Evolutionary conservation across 2,888 invertebrate species (phyloP).

Genomic region (Ectemnius cavifrons): DNA sequence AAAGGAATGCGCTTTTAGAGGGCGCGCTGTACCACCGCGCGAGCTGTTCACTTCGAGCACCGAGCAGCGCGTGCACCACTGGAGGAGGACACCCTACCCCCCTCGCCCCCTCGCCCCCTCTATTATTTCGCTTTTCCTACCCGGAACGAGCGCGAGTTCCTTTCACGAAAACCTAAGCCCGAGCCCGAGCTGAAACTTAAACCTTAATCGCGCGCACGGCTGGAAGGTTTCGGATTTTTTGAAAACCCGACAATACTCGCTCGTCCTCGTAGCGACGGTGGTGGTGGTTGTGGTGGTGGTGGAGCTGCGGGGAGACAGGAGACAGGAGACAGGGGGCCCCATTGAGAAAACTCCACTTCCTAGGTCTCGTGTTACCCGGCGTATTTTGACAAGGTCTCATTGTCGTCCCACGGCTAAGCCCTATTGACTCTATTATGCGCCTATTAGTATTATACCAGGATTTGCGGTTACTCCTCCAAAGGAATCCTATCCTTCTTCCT

Average conservation of each 20-base stretch:
- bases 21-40: not conserved
- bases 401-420: conserved; percentile 74
- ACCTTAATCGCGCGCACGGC: conserved; percentile 67
- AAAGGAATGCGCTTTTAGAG: too few relatives aligned
- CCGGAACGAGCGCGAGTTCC: not conserved
- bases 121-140: conserved; percentile 48
- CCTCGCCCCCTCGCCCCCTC: conserved; percentile 8
- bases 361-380: conserved; percentile 75
- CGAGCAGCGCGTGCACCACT: conserved; percentile 11
- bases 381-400: conserved; percentile 78
- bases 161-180: conserved; percentile 6
- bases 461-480: conserved; percentile 68
- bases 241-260: conserved; percentile 67
- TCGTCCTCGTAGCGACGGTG: conserved; percentile 26
- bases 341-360: conserved; percentile 77
- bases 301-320: conserved; percentile 32
- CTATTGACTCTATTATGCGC: conserved; percentile 77
- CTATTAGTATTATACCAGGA: conserved; percentile 78
- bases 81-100: not conserved
- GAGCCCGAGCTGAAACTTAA: conserved; percentile 68
- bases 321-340: conserved; percentile 45
- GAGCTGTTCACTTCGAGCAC: conserved; percentile 65
- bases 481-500: conserved; percentile 38
- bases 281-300: not conserved
- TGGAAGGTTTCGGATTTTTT: conserved; percentile 70